Conservation (phyloP, 1,140 invertebrate species). For the Chymomyza costata region DNA sequence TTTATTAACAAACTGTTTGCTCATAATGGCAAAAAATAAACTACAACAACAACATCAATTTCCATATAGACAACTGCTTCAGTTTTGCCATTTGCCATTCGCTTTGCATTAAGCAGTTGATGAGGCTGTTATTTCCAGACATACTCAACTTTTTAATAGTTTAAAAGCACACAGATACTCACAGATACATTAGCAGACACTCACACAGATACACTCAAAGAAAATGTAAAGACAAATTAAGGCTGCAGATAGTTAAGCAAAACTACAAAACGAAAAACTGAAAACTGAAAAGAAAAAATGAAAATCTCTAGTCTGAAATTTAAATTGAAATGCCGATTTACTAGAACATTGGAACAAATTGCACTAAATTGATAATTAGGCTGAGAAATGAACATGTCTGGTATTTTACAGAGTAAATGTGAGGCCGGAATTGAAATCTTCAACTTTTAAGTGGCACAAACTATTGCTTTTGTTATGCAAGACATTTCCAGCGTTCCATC, state of each 20-base stretch:
- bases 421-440: too few species aligned
- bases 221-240: slow-evolving; percentile 52
- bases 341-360: slow-evolving; percentile 49
- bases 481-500: too few species aligned
- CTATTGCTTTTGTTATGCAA: too few species aligned
- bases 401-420: too few species aligned
- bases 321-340: slow-evolving; percentile 39
- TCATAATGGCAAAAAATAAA: slow-evolving; percentile 16
- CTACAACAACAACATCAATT: slow-evolving; percentile 19
- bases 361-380: slow-evolving; percentile 71
- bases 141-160: slow-evolving; percentile 64
- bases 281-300: slow-evolving; percentile 32
- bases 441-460: too few species aligned
- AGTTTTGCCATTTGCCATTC: slow-evolving; percentile 28
- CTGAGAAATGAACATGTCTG: slow-evolving; percentile 32
- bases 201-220: too few species aligned
- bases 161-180: slow-evolving; percentile 46
- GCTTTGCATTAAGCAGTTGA: slow-evolving; percentile 59
- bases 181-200: slow-evolving; percentile 1
- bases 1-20: slow-evolving; percentile 65
- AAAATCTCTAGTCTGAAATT: too few species aligned
- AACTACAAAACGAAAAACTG: too few species aligned
- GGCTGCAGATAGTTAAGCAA: slow-evolving; percentile 52
- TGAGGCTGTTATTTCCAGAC: slow-evolving; percentile 41
- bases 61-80: slow-evolving; percentile 12